Evolutionary conservation across 1,140 invertebrate genomes (phyloP).

Genomic region (Pogonognathellus flavescens): DNA sequence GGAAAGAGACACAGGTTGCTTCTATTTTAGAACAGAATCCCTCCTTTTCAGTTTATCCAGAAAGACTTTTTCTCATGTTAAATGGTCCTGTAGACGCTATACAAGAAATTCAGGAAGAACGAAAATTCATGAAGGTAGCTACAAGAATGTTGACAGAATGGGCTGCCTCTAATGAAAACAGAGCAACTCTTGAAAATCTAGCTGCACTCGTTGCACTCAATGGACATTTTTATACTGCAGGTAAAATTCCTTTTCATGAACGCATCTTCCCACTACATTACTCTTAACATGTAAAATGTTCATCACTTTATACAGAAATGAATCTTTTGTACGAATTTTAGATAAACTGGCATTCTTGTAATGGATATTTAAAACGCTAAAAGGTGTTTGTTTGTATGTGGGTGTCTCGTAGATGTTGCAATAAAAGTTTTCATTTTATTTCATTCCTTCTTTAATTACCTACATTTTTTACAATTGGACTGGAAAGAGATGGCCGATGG

Average conservation of each 20-base stretch:
- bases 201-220: conserved; percentile 47
- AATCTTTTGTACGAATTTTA: no score
- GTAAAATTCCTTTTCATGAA: not conserved
- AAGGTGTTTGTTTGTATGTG: no score
- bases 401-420: no score
- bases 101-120: not conserved
- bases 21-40: conserved; percentile 56
- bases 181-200: conserved; percentile 50
- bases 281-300: not conserved
- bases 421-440: no score
- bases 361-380: no score
- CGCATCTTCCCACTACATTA: not conserved
- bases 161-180: not conserved
- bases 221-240: conserved; percentile 59
- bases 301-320: no score
- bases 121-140: conserved; percentile 53
- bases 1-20: conserved; percentile 48
- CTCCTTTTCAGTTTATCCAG: conserved; percentile 59
- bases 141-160: conserved; percentile 53
- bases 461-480: no score
- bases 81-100: conserved; percentile 51
- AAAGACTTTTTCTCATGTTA: conserved; percentile 58
- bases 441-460: no score
- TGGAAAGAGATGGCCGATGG: no score
- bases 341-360: no score